A percentile compares a stretch with the other conserved stretches of the same genome.
phyloP scores from a whole-genome alignment of 2,888 invertebrate genomes.

The Drosophila birchii region DNA sequence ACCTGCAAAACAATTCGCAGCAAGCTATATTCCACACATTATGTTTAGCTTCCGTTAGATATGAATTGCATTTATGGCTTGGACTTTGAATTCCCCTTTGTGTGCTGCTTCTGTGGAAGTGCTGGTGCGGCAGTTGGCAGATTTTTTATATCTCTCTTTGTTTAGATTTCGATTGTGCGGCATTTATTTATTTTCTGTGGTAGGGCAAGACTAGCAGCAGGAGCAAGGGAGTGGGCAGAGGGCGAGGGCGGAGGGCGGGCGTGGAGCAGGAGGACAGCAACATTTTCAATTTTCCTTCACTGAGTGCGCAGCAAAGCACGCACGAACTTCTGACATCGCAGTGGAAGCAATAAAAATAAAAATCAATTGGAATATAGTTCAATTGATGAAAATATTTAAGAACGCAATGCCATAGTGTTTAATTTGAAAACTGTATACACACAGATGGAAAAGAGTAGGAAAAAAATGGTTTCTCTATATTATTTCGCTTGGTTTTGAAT shows the following conservation, averaged over 20 bases:
- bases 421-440: constrained; percentile 10
- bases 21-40: not conserved
- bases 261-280: constrained; percentile 18
- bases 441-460: not conserved
- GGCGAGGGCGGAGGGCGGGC: not conserved
- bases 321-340: constrained; percentile 42
- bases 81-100: constrained; percentile 33
- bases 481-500: not conserved
- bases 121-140: constrained; percentile 47
- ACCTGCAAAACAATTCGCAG: constrained; percentile 10
- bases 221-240: not conserved
- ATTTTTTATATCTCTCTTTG: constrained; percentile 49
- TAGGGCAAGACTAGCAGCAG: constrained; percentile 10
- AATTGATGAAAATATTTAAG: constrained; percentile 46
- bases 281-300: constrained; percentile 32
- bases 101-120: constrained; percentile 20
- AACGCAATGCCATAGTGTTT: constrained; percentile 1
- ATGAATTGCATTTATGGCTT: constrained; percentile 26
- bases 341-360: constrained; percentile 42
- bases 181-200: constrained; percentile 40
- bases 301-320: constrained; percentile 33
- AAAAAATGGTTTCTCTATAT: not conserved
- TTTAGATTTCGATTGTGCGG: constrained; percentile 51
- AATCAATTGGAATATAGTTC: constrained; percentile 58
- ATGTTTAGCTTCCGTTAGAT: constrained; percentile 30